Percentiles rank a stretch among this genome's conserved stretches.
phyloP scores from a whole-genome alignment of 1,140 invertebrate genomes.

The Nephotettix cincticeps region DNA sequence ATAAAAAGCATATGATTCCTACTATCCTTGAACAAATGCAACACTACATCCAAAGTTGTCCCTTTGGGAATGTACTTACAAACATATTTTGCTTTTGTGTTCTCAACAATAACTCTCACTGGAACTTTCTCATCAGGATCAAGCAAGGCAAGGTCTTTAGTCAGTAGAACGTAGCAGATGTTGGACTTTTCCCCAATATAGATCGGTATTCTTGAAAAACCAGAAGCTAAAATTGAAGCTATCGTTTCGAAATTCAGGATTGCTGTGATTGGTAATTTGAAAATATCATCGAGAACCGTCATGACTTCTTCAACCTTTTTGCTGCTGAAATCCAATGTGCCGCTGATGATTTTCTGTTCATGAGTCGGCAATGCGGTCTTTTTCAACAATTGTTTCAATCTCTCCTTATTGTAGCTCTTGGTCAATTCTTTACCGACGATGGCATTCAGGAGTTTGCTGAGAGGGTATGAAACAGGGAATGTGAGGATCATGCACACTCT shows the following conservation, averaged over 20 bases:
- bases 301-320: constrained; percentile 58
- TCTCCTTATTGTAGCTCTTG: constrained; percentile 61
- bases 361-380: constrained; percentile 47
- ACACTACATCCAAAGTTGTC: constrained; percentile 56
- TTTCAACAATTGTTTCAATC: constrained; percentile 59
- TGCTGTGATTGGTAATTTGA: constrained; percentile 53
- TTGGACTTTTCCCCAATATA: constrained; percentile 54
- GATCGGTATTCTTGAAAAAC: constrained; percentile 64
- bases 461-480: constrained; percentile 61
- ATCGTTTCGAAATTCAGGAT: constrained; percentile 58
- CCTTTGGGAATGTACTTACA: constrained; percentile 58
- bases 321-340: constrained; percentile 53
- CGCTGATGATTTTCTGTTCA: constrained; percentile 59
- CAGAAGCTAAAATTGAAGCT: constrained; percentile 56
- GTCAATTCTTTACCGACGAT: constrained; percentile 59
- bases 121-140: constrained; percentile 63
- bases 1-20: constrained; percentile 50
- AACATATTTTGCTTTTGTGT: constrained; percentile 56
- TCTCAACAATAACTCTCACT: constrained; percentile 58
- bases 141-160: constrained; percentile 63
- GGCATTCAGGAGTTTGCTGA: constrained; percentile 55
- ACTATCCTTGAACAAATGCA: constrained; percentile 64
- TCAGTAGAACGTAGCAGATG: constrained; percentile 59
- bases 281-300: constrained; percentile 58
- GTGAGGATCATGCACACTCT: constrained; percentile 63